These are phyloP conservation scores for Cavia aperea DNA, from an alignment of 2,113 vertebrate species.

Conservation along the genomic window DNA sequence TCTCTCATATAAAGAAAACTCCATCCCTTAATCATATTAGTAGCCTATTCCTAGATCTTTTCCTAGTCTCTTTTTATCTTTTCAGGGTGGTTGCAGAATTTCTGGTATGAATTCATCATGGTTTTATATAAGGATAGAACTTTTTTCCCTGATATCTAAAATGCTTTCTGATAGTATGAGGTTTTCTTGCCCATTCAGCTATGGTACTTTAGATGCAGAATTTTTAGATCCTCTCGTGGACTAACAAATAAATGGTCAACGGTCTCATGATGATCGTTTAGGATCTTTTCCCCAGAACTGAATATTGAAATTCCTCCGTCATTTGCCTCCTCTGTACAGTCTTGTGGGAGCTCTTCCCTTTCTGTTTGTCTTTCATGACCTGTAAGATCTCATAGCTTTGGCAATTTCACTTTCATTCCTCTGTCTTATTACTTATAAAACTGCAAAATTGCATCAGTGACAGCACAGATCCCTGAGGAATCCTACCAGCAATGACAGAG, in stretches of 20 bases:
- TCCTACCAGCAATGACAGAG: not conserved
- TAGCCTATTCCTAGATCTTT: conserved; percentile 1
- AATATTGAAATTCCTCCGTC: conserved; percentile 10
- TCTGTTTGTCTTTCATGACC: conserved; percentile 47
- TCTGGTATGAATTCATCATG: conserved; percentile 1
- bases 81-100: not conserved
- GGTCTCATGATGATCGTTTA: not conserved
- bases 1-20: conserved; percentile 17
- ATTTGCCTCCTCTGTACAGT: not conserved
- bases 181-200: not conserved
- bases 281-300: not conserved
- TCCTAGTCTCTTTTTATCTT: conserved; percentile 9
- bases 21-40: not conserved
- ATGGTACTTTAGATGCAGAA: not conserved
- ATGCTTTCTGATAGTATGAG: not conserved
- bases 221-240: not conserved
- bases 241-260: not conserved
- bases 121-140: not conserved
- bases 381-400: conserved; percentile 37
- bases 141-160: conserved; percentile 1
- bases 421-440: conserved; percentile 51
- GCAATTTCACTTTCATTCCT: conserved; percentile 51
- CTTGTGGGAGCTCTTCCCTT: not conserved
- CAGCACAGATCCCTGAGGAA: conserved; percentile 30
- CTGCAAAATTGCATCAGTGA: conserved; percentile 30